phyloP scores from a whole-genome alignment of 2,888 invertebrate species.

The Macaria liturata region DNA sequence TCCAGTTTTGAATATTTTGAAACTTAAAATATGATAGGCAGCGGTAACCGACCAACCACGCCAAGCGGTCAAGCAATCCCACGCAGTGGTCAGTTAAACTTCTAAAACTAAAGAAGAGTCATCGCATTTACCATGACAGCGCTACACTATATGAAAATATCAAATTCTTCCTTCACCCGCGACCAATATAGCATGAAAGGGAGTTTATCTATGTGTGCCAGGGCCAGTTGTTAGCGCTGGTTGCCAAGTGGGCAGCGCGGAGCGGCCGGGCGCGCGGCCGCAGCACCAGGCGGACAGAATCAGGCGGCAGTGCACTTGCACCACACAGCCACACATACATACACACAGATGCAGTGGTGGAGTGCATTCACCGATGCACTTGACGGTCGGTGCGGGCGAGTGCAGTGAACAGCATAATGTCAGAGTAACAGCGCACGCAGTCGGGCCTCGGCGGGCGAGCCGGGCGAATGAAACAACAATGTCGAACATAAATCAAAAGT shows the following conservation, averaged over 20 bases:
- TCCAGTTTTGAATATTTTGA: too few relatives aligned
- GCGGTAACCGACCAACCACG: background rate
- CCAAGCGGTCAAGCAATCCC: conserved; percentile 36
- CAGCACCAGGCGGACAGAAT: conserved; percentile 67
- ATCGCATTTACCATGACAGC: too few relatives aligned
- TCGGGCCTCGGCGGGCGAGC: background rate
- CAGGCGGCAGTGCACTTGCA: background rate
- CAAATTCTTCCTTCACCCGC: too few relatives aligned
- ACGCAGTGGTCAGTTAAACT: conserved; percentile 39
- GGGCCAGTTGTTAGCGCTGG: conserved; percentile 56
- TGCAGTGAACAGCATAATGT: background rate
- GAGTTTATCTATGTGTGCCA: conserved; percentile 45
- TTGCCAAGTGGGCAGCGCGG: conserved; percentile 77
- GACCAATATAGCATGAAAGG: too few relatives aligned
- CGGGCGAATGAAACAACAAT: background rate
- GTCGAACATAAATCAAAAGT: too few relatives aligned
- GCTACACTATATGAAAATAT: too few relatives aligned
- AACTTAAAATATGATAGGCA: too few relatives aligned
- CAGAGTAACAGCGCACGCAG: too few relatives aligned
- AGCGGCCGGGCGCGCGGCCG: conserved; percentile 65
- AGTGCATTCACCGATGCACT: conserved; percentile 49
- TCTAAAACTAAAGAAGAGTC: too few relatives aligned
- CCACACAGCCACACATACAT: conserved; percentile 21
- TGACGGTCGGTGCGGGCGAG: conserved; percentile 3
- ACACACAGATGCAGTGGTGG: conserved; percentile 30